Conservation (phyloP, 2,113 vertebrate species). For the Notiomystis cincta region DNA sequence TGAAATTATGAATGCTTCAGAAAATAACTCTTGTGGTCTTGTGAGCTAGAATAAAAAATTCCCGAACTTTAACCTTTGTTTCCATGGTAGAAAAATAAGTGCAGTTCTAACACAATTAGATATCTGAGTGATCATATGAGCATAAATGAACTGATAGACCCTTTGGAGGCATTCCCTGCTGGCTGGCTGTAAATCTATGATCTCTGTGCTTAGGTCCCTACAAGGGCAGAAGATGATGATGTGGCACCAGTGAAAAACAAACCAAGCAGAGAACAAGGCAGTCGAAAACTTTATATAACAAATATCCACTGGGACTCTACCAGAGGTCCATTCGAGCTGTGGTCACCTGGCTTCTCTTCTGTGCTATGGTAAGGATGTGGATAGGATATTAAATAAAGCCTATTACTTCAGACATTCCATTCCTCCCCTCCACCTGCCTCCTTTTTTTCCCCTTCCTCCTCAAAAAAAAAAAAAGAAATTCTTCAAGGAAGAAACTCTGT, state of each 20-base stretch:
- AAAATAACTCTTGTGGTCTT: background rate
- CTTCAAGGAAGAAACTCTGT: background rate
- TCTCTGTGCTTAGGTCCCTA: background rate
- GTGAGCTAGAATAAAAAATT: background rate
- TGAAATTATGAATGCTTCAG: background rate
- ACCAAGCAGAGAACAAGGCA: background rate
- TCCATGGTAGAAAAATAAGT: background rate
- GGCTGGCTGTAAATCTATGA: background rate
- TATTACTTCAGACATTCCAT: background rate
- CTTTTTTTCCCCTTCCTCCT: fast-evolving
- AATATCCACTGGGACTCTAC: background rate
- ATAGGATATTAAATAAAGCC: background rate
- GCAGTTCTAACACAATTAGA: background rate
- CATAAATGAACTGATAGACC: background rate
- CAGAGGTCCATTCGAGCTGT: background rate
- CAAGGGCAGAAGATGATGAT: background rate
- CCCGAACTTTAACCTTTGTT: background rate
- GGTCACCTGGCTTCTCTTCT: background rate
- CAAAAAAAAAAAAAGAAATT: background rate
- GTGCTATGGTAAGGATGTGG: background rate
- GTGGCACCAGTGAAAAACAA: background rate
- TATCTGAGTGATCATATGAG: background rate
- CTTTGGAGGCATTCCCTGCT: background rate
- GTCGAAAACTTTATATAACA: background rate
- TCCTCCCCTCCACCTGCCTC: fast-evolving